Evolutionary conservation across 2,113 vertebrate species (phyloP), one percentile per base, ranked within the genome.

Genomic region (Cyanocitta stelleri): DNA sequence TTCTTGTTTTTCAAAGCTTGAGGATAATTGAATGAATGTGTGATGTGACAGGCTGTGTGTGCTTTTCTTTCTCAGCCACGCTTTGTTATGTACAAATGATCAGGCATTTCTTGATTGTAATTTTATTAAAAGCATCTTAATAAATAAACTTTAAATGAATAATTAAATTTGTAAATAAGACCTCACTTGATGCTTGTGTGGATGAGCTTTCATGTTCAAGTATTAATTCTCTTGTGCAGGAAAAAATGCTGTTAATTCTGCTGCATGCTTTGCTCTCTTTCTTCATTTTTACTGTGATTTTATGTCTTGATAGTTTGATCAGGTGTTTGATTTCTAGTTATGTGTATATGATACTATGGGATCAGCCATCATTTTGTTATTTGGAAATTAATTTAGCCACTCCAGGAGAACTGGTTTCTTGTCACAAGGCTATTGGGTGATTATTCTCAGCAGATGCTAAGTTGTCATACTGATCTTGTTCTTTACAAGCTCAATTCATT

Each of bases 81-180:
- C 44, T 88, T 90, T 75, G 72, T 95, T 93, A 85, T 5, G 4
- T 68, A 85, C 49, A 90, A 94, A 88, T 80, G 64, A 94, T 86
- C 46, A 82, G 66, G 16, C 72, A 35, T 86, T 96, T 86, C 68
- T 93, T 84, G 68, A 91, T 64, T 95, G 69, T 77, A 75, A 84
- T 97, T 91, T 91, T 86, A 90, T 86, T 95, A 32, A 84, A 96
- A 92, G 33, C 44, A 72, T 90, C 43, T 90, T 91, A 90, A 94
- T 90, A 96, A 95, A 91, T 91, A 90, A 91, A 93, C 37, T 96
- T 90, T 88, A 86, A 94, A 95, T 88, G 44, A 96, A 93, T 97
- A 96, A 97, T 97, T 97, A 91, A 94, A 95, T 97, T 92, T 95
- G 74, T 91, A 96, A 97, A 93, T 92, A 96, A 96, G 89, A 95